Percentiles rank a stretch among this genome's conserved stretches.
Conservation (phyloP, 2,113 vertebrate genomes). For the Thryonomys swinderianus region DNA sequence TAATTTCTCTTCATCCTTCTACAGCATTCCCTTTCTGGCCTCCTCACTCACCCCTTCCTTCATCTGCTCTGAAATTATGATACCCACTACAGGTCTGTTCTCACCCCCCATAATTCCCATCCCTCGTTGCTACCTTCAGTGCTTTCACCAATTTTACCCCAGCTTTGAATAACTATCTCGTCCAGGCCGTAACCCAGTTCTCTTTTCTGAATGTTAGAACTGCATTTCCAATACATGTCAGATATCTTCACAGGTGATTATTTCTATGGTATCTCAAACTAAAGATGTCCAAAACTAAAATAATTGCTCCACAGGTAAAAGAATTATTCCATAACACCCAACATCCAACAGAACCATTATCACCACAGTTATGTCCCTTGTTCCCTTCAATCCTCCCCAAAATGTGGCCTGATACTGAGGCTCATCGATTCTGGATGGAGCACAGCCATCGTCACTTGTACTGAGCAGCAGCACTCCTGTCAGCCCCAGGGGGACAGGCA, state of each 20-base stretch:
- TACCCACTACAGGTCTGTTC: background rate
- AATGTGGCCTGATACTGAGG: background rate
- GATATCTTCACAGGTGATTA: background rate
- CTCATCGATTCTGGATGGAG: background rate
- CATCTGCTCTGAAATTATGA: background rate
- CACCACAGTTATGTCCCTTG: background rate
- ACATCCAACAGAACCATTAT: background rate
- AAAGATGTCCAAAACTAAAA: slow-evolving; percentile 18
- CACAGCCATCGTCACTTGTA: background rate
- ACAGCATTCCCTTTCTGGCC: background rate
- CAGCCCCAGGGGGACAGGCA: background rate
- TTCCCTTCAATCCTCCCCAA: background rate
- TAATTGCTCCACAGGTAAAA: background rate
- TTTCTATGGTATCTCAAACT: slow-evolving; percentile 2
- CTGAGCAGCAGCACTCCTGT: background rate
- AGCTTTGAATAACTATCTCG: background rate
- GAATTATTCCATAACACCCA: background rate
- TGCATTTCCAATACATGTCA: background rate
- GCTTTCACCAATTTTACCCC: background rate
- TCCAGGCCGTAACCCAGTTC: background rate
- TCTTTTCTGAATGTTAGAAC: background rate
- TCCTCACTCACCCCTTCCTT: background rate
- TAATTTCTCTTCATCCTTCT: background rate
- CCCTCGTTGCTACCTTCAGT: background rate
- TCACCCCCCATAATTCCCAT: background rate